Conservation (phyloP, 2,797 vertebrate species). For the Sphenopsis melanotis region DNA sequence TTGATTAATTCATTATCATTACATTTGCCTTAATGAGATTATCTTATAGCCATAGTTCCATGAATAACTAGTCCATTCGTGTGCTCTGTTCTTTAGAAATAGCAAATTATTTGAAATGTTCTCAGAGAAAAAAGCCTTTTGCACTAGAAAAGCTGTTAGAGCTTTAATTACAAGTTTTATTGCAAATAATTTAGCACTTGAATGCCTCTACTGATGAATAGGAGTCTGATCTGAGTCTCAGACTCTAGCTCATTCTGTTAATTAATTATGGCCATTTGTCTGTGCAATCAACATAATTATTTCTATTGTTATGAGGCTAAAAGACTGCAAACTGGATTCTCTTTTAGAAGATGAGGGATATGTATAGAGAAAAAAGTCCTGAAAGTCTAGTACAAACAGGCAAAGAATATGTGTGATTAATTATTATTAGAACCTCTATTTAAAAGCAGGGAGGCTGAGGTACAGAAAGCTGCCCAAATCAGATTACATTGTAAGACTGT, state of each 20-base stretch:
- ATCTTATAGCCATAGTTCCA: neutral
- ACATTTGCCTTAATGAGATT: neutral
- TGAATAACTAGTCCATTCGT: neutral
- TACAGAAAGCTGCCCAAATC: neutral
- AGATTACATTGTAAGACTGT: neutral
- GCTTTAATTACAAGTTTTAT: neutral
- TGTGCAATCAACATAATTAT: neutral
- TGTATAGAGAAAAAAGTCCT: neutral
- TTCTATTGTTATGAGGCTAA: neutral
- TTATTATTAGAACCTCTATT: neutral
- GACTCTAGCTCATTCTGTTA: neutral
- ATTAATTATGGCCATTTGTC: neutral
- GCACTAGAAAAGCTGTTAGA: neutral
- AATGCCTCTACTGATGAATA: neutral
- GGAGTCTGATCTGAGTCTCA: neutral
- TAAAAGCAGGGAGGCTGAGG: neutral
- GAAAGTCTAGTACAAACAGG: neutral
- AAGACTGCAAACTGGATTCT: neutral
- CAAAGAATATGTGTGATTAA: neutral
- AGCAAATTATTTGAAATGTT: neutral
- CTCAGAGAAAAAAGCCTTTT: neutral
- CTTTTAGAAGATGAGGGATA: neutral
- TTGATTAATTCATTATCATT: neutral
- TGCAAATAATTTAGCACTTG: neutral
- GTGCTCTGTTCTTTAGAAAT: neutral